phyloP scores from a whole-genome alignment of 2,113 vertebrate species.

The Rhombomys opimus region DNA sequence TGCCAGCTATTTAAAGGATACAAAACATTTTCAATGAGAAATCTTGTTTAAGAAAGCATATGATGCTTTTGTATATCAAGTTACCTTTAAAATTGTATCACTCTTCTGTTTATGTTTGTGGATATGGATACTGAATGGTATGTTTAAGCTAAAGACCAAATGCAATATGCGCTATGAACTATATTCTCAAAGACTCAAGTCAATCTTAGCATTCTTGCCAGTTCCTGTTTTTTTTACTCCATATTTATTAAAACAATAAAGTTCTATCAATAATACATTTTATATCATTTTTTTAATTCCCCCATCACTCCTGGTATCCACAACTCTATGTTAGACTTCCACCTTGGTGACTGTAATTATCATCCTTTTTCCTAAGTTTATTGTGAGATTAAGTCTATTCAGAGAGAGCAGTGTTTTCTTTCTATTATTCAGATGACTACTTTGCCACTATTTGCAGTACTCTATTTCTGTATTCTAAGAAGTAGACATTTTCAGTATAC shows the following conservation, averaged over 20 bases:
- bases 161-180: too few relatives aligned
- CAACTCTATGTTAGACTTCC: neutral
- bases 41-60: too few relatives aligned
- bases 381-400: neutral
- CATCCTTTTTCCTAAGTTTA: neutral
- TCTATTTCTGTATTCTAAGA: conserved; percentile 44
- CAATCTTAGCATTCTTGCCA: neutral
- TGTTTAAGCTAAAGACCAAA: too few relatives aligned
- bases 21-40: too few relatives aligned
- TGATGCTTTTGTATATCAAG: too few relatives aligned
- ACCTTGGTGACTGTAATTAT: neutral
- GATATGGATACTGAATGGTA: too few relatives aligned
- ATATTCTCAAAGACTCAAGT: neutral
- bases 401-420: neutral
- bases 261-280: neutral
- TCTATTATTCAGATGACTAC: neutral
- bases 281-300: neutral
- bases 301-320: neutral
- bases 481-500: conserved; percentile 16
- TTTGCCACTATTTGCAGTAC: conserved; percentile 8
- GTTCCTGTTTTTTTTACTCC: neutral
- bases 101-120: too few relatives aligned
- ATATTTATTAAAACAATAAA: neutral
- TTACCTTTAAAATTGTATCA: too few relatives aligned
- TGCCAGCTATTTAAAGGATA: too few relatives aligned